A percentile compares a stretch with the other conserved stretches of the same genome.
phyloP scores from a whole-genome alignment of 2,888 invertebrate genomes.

The Ochropacha duplaris region DNA sequence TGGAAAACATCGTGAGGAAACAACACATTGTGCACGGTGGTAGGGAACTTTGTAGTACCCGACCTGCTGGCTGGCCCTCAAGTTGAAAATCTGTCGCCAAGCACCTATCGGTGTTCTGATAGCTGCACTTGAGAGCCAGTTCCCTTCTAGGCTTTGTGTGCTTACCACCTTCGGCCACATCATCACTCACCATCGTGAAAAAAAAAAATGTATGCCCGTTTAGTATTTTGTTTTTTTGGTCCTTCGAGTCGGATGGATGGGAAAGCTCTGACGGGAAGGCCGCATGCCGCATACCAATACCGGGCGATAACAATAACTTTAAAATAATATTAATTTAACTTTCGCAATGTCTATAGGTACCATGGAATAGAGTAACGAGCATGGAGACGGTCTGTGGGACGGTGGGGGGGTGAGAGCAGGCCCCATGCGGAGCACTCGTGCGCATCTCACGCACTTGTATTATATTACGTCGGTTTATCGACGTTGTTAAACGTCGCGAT shows the following conservation, averaged over 20 bases:
- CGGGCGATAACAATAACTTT: background rate
- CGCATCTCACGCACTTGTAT: constrained; percentile 3
- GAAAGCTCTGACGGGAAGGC: background rate
- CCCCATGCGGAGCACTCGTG: constrained; percentile 4
- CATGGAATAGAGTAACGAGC: background rate
- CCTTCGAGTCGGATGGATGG: background rate
- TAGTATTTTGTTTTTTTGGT: background rate
- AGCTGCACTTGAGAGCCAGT: too few species aligned
- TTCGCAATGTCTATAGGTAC: background rate
- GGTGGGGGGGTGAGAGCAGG: too few species aligned
- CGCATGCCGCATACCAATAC: background rate
- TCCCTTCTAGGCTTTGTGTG: too few species aligned
- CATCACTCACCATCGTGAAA: too few species aligned
- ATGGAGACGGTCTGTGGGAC: constrained; percentile 3
- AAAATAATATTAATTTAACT: background rate
- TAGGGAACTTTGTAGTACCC: too few species aligned
- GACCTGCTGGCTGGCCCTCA: too few species aligned
- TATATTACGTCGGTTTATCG: constrained; percentile 27
- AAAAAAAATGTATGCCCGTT: too few species aligned
- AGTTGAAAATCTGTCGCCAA: too few species aligned
- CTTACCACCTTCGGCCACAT: too few species aligned
- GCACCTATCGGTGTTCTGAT: too few species aligned
- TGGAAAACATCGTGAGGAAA: too few species aligned
- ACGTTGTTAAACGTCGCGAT: constrained; percentile 28
- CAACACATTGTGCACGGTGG: too few species aligned